Evolutionary conservation across 2,888 invertebrate genomes (phyloP), one percentile per base, ranked within the genome.

Genomic region (Rhingia rostrata): DNA sequence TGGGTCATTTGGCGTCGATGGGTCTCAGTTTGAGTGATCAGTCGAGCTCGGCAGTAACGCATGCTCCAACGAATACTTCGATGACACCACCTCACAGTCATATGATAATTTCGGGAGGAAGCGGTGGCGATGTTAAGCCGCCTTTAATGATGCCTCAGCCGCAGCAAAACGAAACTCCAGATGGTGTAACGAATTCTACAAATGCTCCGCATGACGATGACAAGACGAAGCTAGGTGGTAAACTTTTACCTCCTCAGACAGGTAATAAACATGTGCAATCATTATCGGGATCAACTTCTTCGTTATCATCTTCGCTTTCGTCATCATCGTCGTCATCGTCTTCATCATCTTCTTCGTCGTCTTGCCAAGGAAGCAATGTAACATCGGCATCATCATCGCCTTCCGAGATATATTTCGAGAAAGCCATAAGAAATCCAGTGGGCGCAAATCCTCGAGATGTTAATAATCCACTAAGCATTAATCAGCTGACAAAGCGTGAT

Each of bases 361-460:
- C 80, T 58, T 78, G 72, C 43, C 69, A 73, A 33, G 83, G 72
- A 9, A 80, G 66, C 43, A 85, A 81, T 78, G 75, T 86, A 14
- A 81, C 86, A 39, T 84, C 87, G 49, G 69, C 86, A 9, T 63
- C 87, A 32, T 75, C 88, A 33, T 86, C 86, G 45, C 79, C 87
- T 30, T 80, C 88, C 9, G 88, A 90, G 88, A 87, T 90, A 87
- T 90, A 91, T 88, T 90, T 87, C 87, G 90, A 88, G 88, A 90
- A 88, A 80, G 82, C 83, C 7, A 81, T 66, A 87, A 93, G 97
- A 86, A 94, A 96, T 91, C 97, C 97, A 49, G 97, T 97, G 74
- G 97, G 97, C 80, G 97, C 97, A 56, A 97, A 97, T 92, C 97
- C 97, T 49, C 95, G 97, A 88, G 97, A 97, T 92, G 95, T 96